These are phyloP conservation scores for Sebastes nivosus DNA, from an alignment of 2,797 vertebrate species.

Conservation along the genomic window DNA sequence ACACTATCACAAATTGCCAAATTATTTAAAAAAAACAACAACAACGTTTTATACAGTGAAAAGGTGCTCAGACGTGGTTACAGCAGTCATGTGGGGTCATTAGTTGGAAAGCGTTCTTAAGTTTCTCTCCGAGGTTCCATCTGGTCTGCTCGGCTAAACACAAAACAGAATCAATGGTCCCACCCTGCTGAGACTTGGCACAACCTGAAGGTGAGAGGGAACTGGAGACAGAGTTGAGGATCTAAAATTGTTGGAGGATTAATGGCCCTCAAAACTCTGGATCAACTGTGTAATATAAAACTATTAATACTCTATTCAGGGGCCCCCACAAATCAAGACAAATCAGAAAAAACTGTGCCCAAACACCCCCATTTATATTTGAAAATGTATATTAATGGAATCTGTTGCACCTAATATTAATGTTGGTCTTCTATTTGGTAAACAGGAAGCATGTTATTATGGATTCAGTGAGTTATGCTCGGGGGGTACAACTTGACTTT, in stretches of 20 bases:
- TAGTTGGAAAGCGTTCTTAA: conserved; percentile 30
- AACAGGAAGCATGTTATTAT: neutral
- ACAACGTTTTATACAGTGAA: neutral
- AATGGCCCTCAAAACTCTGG: neutral
- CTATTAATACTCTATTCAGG: neutral
- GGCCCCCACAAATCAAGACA: neutral
- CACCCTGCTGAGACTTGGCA: conserved; percentile 31
- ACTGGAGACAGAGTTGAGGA: conserved; percentile 31
- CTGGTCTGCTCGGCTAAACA: conserved; percentile 50
- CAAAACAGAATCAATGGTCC: conserved; percentile 64
- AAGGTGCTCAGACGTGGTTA: neutral
- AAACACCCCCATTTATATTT: neutral
- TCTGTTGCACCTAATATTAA: neutral
- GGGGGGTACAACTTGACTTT: neutral
- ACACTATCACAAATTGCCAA: neutral
- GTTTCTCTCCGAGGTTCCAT: conserved; percentile 54
- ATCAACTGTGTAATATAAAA: conserved; percentile 1
- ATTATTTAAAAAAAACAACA: neutral
- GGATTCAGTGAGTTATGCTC: neutral
- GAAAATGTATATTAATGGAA: neutral
- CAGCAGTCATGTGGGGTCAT: conserved; percentile 1
- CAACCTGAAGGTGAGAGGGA: conserved; percentile 50
- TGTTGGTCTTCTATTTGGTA: neutral
- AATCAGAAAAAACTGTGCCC: neutral
- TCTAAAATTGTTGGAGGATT: conserved; percentile 1